Conservation (phyloP, 23 tunicate genomes). For the Diplosoma virens region DNA sequence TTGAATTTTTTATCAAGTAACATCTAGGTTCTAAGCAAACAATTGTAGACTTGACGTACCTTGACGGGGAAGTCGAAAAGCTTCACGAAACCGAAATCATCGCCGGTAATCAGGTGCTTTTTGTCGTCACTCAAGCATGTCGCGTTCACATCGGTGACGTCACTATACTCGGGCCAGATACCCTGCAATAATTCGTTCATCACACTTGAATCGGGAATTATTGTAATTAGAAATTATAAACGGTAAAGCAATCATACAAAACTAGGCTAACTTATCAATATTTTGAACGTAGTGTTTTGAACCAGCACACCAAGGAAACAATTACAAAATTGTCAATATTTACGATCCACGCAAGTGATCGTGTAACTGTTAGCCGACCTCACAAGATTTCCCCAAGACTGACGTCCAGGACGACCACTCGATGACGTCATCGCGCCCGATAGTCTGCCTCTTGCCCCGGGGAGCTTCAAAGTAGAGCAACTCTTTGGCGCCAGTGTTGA, state of each 20-base stretch:
- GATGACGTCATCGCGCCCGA: slow-evolving; percentile 75
- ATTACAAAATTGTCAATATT: no score
- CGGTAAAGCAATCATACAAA: no score
- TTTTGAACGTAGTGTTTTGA: no score
- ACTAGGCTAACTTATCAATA: no score
- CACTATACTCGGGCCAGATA: slow-evolving; percentile 97
- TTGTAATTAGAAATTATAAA: no score
- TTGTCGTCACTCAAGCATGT: slow-evolving; percentile 34
- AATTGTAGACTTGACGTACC: no score
- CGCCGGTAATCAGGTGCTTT: slow-evolving; percentile 78
- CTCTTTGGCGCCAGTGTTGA: slow-evolving; percentile 96
- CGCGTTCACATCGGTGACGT: slow-evolving; percentile 96
- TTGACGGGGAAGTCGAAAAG: slow-evolving; percentile 72
- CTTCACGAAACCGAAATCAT: slow-evolving; percentile 94
- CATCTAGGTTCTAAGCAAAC: no score
- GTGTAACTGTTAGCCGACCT: slow-evolving; percentile 16
- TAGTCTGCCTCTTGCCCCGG: slow-evolving; percentile 83
- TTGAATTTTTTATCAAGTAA: no score
- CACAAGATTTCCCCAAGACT: slow-evolving; percentile 85
- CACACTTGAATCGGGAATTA: no score
- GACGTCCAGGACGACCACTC: slow-evolving; percentile 93
- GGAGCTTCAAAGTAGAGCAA: slow-evolving; percentile 92
- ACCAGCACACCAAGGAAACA: no score
- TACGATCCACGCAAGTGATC: no score
- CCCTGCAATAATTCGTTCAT: slow-evolving; percentile 38